Evolutionary conservation across 92 coral and sea anemone genomes (phyloP), one percentile per base, ranked within the genome.

Genomic region (Epizoanthus rinbou): DNA sequence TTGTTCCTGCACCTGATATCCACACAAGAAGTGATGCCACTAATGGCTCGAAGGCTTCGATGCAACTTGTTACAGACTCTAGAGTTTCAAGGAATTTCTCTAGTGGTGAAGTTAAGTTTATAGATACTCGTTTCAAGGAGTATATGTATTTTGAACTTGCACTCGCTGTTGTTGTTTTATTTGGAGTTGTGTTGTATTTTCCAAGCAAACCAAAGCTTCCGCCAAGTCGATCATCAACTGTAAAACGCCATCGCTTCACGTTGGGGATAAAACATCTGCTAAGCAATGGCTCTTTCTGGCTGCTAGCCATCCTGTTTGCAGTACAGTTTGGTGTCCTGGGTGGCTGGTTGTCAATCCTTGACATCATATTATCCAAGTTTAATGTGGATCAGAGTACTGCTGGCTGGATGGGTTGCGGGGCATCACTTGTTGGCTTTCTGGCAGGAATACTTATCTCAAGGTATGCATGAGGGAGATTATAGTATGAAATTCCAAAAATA

Each of bases 161-260:
- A 1, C 57, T 92, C 6, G 86, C 88, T 75, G 76, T 63, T 13
- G 25, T 69, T 23, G 65, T 92, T 56, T 90, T 94, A 15, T 57
- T 94, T 18, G 80, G 86, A 60, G 57, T 85, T 65, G 45, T 89
- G 72, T 74, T 89, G 14, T 92, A 94, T 86, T 94, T 87, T 66
- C 98, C 98, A 8, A 75, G 87, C 56, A 87, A 80, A 62, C 98
- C 98, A 14, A 93, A 92, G 0, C 58, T 80, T 9, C 98, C 98
- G 28, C 98, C 98, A 16, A 88, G 92, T 57, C 86, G 56, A 35
- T 84, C 91, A 3, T 87, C 91, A 11, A 73, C 84, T 11, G 65
- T 59, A 45, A 84, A 64, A 74, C 64, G 84, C 60, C 73, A 59
- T 31, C 50, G 39, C 67, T 62, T 83, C 35, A 87, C 80, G 17